Evolutionary conservation across 2,113 vertebrate species (phyloP).

Genomic region (Poecile atricapillus): DNA sequence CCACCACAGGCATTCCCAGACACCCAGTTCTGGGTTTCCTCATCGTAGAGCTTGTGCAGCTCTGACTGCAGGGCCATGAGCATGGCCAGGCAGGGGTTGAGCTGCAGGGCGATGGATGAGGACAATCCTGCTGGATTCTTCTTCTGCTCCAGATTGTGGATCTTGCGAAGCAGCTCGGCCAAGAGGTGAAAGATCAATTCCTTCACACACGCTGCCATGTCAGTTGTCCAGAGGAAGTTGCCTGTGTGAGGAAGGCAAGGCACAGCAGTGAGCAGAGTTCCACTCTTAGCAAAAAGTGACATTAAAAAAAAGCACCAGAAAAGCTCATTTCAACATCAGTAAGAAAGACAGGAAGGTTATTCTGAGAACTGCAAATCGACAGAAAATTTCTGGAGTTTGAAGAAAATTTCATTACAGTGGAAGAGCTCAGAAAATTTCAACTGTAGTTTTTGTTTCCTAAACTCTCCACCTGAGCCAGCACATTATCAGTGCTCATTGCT

Average conservation of each 20-base stretch:
- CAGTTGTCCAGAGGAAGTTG: constrained; percentile 94
- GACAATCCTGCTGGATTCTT: constrained; percentile 84
- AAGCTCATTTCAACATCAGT: not conserved
- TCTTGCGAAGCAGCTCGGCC: constrained; percentile 90
- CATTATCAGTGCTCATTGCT: not conserved
- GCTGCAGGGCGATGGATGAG: constrained; percentile 90
- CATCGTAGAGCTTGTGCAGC: constrained; percentile 91
- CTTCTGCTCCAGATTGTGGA: constrained; percentile 88
- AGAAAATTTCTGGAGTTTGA: not conserved
- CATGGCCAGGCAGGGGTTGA: constrained; percentile 94
- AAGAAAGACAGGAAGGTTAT: not conserved
- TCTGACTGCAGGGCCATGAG: constrained; percentile 96
- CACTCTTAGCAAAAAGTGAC: not conserved
- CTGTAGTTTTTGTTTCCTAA: not conserved
- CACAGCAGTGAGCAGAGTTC: not conserved
- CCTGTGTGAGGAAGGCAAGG: constrained; percentile 68
- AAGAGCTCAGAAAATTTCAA: not conserved
- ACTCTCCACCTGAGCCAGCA: not conserved
- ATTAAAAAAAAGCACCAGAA: not conserved
- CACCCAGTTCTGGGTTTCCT: constrained; percentile 92
- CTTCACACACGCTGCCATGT: constrained; percentile 91
- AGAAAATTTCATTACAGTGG: not conserved
- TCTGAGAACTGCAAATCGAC: not conserved
- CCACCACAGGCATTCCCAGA: constrained; percentile 71
- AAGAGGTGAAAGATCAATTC: constrained; percentile 92